Conservation (phyloP, 2,113 vertebrate genomes). For the Leptobrachium leishanense region DNA sequence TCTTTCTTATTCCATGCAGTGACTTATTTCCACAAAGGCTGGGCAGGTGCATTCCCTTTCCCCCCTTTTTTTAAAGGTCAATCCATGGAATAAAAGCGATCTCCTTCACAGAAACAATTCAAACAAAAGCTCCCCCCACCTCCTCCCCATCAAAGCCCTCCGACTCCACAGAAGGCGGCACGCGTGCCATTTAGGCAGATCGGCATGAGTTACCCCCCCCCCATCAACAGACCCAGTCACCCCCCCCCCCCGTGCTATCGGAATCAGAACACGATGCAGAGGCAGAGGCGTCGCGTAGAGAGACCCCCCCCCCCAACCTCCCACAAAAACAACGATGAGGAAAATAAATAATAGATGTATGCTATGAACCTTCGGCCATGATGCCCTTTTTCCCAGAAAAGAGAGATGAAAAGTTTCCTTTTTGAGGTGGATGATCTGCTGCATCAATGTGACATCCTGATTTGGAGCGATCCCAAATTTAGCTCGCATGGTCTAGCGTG, state of each 20-base stretch:
- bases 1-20: conserved; percentile 57
- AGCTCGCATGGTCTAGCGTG: conserved; percentile 97
- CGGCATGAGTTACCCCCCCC: conserved; percentile 48
- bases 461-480: conserved; percentile 86
- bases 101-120: conserved; percentile 71
- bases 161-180: conserved; percentile 75
- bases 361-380: conserved; percentile 98
- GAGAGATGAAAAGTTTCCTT: conserved; percentile 90
- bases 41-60: conserved; percentile 83
- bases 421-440: conserved; percentile 81
- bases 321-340: not conserved
- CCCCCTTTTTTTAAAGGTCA: conserved; percentile 53
- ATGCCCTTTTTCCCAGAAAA: conserved; percentile 94
- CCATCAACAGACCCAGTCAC: not conserved
- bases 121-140: conserved; percentile 75
- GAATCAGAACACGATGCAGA: too few species aligned
- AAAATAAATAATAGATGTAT: conserved; percentile 65
- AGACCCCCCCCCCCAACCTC: not conserved
- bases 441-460: conserved; percentile 94
- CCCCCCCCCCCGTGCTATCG: not conserved
- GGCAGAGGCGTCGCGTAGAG: too few species aligned
- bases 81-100: conserved; percentile 57
- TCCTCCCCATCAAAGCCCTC: conserved; percentile 56
- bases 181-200: conserved; percentile 70
- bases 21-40: conserved; percentile 54